Conservation (phyloP, 2,888 invertebrate species). For the Volucella zonaria region DNA sequence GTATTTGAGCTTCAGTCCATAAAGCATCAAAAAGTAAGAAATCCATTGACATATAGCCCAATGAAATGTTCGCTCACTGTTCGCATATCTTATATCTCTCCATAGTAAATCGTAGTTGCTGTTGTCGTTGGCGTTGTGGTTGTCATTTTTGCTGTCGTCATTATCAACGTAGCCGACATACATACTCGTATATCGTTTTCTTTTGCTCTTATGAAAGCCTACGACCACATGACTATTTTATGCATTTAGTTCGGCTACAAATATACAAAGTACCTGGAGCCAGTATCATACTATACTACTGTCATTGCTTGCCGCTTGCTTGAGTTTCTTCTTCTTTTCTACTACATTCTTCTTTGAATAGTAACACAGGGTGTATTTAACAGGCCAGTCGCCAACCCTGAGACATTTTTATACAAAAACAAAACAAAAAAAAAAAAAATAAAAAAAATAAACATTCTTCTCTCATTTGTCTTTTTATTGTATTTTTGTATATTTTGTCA, state of each 20-base stretch:
- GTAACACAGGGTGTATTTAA: slow-evolving; percentile 37
- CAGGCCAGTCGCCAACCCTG: slow-evolving; percentile 13
- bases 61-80: slow-evolving; percentile 33
- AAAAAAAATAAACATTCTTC: slow-evolving; percentile 32
- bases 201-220: slow-evolving; percentile 35
- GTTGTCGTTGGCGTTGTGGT: neutral
- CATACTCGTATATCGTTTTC: slow-evolving; percentile 20
- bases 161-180: too few species aligned
- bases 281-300: slow-evolving; percentile 44
- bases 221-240: slow-evolving; percentile 28
- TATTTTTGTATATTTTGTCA: slow-evolving; percentile 45
- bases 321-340: slow-evolving; percentile 15
- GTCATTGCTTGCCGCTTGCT: slow-evolving; percentile 9
- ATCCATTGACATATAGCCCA: neutral
- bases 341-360: slow-evolving; percentile 35
- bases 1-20: too few species aligned
- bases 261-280: slow-evolving; percentile 2
- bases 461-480: slow-evolving; percentile 57
- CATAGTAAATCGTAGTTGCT: slow-evolving; percentile 13
- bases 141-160: neutral
- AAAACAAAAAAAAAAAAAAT: neutral
- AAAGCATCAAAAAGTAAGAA: too few species aligned
- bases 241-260: slow-evolving; percentile 1
- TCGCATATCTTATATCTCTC: slow-evolving; percentile 27
- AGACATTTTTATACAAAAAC: slow-evolving; percentile 3